Evolutionary conservation across 2,888 invertebrate species (phyloP).

Genomic region (Hydraecia micacea): DNA sequence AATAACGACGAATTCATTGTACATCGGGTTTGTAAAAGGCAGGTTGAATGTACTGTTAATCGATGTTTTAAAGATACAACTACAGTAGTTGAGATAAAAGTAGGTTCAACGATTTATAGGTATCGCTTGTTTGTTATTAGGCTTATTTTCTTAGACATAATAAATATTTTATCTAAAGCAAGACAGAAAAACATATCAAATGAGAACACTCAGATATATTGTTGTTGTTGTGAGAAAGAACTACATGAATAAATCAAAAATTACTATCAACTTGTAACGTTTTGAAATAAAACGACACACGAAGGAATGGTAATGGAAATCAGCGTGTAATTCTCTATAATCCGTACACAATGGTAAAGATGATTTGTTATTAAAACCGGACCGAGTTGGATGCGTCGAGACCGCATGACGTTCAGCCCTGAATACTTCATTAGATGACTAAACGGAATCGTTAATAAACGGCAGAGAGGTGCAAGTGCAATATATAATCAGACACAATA

Average conservation of each 20-base stretch:
- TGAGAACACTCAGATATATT: constrained; percentile 16
- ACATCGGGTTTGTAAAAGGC: constrained; percentile 59
- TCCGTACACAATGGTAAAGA: constrained; percentile 76
- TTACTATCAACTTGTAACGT: constrained; percentile 72
- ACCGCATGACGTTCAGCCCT: constrained; percentile 72
- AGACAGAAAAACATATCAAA: constrained; percentile 28
- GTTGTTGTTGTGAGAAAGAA: constrained; percentile 22
- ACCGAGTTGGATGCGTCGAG: constrained; percentile 70
- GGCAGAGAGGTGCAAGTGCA: constrained; percentile 76
- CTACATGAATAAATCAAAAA: constrained; percentile 71
- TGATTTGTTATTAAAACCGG: constrained; percentile 82
- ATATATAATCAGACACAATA: constrained; percentile 75
- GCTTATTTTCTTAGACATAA: constrained; percentile 49
- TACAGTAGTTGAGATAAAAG: constrained; percentile 65
- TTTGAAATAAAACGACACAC: constrained; percentile 71
- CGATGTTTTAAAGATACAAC: constrained; percentile 66
- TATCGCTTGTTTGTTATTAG: constrained; percentile 63
- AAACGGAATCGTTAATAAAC: constrained; percentile 80
- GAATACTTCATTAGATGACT: constrained; percentile 89
- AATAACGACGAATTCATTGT: constrained; percentile 38
- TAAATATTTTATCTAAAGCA: constrained; percentile 33
- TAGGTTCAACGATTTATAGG: constrained; percentile 69
- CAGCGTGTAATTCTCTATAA: constrained; percentile 78
- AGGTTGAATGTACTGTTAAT: constrained; percentile 79
- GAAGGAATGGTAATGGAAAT: constrained; percentile 73